Base-by-base conservation (phyloP, 2,797 vertebrate genomes). In the Lophius americanus region DNA sequence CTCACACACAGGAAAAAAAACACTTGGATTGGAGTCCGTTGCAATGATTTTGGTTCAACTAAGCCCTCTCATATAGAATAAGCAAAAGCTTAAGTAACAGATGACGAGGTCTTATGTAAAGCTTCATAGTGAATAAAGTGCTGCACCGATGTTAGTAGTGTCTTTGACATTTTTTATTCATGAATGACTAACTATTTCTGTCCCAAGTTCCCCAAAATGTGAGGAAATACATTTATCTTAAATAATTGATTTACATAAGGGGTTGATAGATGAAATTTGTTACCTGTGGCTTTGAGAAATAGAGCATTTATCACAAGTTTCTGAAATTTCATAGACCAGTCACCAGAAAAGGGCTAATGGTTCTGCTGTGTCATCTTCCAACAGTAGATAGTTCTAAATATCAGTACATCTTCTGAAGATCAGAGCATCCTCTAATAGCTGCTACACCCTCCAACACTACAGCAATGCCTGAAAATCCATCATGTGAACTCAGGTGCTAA, bases 1-100 rank as follows among this genome's bases (percentile, higher is more conserved):
- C 69, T 11, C 71, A 37, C 14, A 23, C 69, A 23, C 42, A 43
- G 50, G 44, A 32, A 60, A 41, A 66, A 7, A 60, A 60, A 55
- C 36, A 39, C 41, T 41, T 4, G 8, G 13, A 0, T 23, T 23
- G 0, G 32, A 12, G 43, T 42, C 12, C 54, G 23, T 59, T 12
- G 44, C 48, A 37, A 44, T 54, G 7, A 39, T 10, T 2, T 12
- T 0, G 7, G 42, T 60, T 44, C n/a, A 14, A 14, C 60, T 43
- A 51, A 50, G 10, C 41, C 41, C 41, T 39, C 23, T 55, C 6
- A 9, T 60, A 52, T 2, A 9, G 43, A 47, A 39, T 7, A 36
- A 50, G 32, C 41, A 7, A 32, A 23, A 9, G 41, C 62, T 52
- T 4, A 4, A 9, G 36, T 32, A 51, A 11, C 43, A 58, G 44